Evolutionary conservation across 1,140 invertebrate species (phyloP).

Genomic region (Ips nitidus): DNA sequence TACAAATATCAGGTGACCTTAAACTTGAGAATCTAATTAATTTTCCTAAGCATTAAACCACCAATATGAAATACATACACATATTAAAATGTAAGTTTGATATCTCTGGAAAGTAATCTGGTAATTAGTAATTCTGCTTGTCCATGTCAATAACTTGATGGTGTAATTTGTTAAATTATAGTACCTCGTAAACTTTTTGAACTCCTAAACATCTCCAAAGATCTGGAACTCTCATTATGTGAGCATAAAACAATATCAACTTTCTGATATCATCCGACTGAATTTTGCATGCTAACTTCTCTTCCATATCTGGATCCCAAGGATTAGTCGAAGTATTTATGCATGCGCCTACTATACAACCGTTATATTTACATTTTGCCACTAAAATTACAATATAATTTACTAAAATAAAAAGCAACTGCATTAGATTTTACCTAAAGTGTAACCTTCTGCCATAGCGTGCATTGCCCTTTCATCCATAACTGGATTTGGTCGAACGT

Average conservation of each 20-base stretch:
- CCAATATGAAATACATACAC: too few relatives aligned
- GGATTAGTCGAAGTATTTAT: conserved; percentile 49
- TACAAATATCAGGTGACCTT: too few relatives aligned
- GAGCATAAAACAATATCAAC: conserved; percentile 52
- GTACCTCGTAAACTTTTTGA: conserved; percentile 52
- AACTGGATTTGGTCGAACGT: conserved; percentile 28
- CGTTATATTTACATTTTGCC: conserved; percentile 50
- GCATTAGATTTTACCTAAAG: conserved; percentile 25
- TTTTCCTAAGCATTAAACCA: too few relatives aligned
- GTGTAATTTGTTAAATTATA: conserved; percentile 8
- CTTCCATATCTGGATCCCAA: conserved; percentile 47
- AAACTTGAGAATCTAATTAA: too few relatives aligned
- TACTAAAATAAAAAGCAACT: background rate
- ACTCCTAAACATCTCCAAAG: conserved; percentile 51
- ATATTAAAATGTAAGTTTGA: too few relatives aligned
- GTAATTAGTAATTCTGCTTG: too few relatives aligned
- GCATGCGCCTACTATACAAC: conserved; percentile 51
- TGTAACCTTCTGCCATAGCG: conserved; percentile 49
- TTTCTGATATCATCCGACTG: conserved; percentile 41
- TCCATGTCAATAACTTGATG: background rate
- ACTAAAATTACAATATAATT: conserved; percentile 42
- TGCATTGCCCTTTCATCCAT: conserved; percentile 42
- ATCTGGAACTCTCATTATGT: conserved; percentile 47
- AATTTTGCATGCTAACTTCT: conserved; percentile 46
- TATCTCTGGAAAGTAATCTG: too few relatives aligned